A percentile compares a stretch with the other conserved stretches of the same genome.
These are phyloP conservation scores for Spodoptera exigua DNA, from an alignment of 2,888 invertebrate genomes.

Conservation along the genomic window DNA sequence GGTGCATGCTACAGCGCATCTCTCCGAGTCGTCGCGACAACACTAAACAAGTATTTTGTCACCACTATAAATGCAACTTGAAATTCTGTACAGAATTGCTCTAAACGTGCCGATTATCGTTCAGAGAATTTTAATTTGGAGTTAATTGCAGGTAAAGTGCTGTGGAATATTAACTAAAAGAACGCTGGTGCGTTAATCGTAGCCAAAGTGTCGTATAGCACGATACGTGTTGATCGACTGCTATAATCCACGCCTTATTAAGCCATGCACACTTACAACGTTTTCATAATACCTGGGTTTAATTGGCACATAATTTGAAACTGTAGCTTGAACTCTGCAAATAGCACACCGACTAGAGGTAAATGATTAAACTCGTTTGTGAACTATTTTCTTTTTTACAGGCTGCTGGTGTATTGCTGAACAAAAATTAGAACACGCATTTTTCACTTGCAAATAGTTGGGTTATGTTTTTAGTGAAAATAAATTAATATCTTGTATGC, in stretches of 20 bases:
- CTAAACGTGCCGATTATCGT: conserved; percentile 14
- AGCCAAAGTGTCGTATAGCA: neutral
- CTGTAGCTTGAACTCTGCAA: conserved; percentile 34
- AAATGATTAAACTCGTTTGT: conserved; percentile 25
- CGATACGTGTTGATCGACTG: conserved; percentile 19
- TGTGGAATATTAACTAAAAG: neutral
- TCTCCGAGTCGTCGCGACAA: conserved; percentile 48
- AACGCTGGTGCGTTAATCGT: conserved; percentile 11
- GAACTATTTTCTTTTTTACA: conserved; percentile 28
- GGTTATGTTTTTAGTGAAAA: neutral
- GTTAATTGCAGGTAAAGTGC: conserved; percentile 6
- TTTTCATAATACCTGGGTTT: conserved; percentile 34
- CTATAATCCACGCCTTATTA: conserved; percentile 28
- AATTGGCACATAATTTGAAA: conserved; percentile 33
- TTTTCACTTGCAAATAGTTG: neutral
- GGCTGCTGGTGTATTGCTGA: conserved; percentile 1
- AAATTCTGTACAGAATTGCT: conserved; percentile 30
- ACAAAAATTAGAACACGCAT: conserved; percentile 1
- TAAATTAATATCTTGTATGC: conserved; percentile 4
- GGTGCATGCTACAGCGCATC: conserved; percentile 56
- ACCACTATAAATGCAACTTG: conserved; percentile 56
- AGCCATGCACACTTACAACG: conserved; percentile 23
- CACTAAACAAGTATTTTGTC: conserved; percentile 60
- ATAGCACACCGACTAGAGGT: conserved; percentile 21
- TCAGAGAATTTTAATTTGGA: conserved; percentile 9